Evolutionary conservation across 2,113 vertebrate genomes (phyloP).

Genomic region (Myotis yumanensis): DNA sequence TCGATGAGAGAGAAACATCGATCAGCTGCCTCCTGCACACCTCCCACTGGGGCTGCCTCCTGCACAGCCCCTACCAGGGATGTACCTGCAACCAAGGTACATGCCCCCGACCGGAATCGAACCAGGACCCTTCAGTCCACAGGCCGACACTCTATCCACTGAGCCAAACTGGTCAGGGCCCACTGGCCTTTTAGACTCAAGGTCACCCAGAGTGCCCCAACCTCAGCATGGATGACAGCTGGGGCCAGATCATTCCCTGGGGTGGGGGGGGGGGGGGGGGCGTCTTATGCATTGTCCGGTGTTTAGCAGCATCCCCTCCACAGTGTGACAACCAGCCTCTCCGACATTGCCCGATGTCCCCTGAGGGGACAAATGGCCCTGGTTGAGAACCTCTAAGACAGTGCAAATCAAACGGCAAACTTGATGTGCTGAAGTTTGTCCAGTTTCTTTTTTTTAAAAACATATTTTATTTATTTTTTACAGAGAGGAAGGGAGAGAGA

Average conservation of each 20-base stretch:
- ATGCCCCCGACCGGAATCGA: too few species aligned
- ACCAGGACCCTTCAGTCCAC: too few species aligned
- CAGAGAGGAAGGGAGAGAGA: too few species aligned
- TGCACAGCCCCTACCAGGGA: too few species aligned
- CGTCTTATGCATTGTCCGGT: not conserved
- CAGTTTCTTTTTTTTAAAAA: too few species aligned
- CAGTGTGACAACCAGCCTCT: not conserved
- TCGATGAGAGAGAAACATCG: too few species aligned
- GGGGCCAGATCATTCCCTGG: not conserved
- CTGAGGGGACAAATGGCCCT: not conserved
- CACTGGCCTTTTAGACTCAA: not conserved
- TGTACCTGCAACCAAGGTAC: too few species aligned
- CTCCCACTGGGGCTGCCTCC: too few species aligned
- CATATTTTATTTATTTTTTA: too few species aligned
- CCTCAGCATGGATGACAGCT: not conserved
- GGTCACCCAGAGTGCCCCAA: not conserved
- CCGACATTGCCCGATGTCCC: not conserved
- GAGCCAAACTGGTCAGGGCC: too few species aligned
- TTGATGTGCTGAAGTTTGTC: not conserved
- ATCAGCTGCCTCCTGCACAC: too few species aligned
- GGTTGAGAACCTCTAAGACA: not conserved
- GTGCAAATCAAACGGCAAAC: not conserved
- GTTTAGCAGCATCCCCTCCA: not conserved
- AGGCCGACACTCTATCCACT: too few species aligned
- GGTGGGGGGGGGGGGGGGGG: rapidly evolving